Conservation (phyloP, 2,888 invertebrate species). For the Ariolimax columbianus region DNA sequence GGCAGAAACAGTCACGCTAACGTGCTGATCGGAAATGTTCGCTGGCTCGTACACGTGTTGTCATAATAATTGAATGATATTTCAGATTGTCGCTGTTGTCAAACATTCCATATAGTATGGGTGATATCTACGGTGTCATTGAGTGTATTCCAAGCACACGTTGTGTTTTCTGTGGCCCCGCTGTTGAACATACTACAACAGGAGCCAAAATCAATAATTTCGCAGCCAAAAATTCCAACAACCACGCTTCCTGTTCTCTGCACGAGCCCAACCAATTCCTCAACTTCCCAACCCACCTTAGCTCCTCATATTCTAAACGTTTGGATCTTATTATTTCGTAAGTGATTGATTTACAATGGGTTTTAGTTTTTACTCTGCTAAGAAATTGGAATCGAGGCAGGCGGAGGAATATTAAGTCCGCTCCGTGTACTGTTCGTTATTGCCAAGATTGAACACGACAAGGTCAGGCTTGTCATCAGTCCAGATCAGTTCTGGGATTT, state of each 20-base stretch:
- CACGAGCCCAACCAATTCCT: not conserved
- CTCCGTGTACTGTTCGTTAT: not conserved
- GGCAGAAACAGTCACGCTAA: too few relatives aligned
- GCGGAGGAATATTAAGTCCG: not conserved
- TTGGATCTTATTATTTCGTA: not conserved
- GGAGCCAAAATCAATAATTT: not conserved
- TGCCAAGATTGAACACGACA: not conserved
- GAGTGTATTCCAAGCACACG: too few relatives aligned
- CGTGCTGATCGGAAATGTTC: too few relatives aligned
- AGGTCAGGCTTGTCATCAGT: not conserved
- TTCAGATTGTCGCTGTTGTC: too few relatives aligned
- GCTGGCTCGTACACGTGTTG: too few relatives aligned
- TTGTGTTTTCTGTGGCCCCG: too few relatives aligned
- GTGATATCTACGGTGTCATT: too few relatives aligned
- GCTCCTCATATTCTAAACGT: not conserved
- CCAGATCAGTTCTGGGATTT: not conserved
- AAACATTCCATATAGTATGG: too few relatives aligned
- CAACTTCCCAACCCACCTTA: not conserved
- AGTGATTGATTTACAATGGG: not conserved
- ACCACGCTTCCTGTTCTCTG: too few relatives aligned
- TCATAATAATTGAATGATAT: too few relatives aligned
- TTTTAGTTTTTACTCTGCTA: not conserved
- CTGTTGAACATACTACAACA: not conserved
- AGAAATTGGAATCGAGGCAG: not conserved
- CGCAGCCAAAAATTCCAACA: not conserved